Base-by-base conservation (phyloP, 2,113 vertebrate genomes). In the Alethe diademata region DNA sequence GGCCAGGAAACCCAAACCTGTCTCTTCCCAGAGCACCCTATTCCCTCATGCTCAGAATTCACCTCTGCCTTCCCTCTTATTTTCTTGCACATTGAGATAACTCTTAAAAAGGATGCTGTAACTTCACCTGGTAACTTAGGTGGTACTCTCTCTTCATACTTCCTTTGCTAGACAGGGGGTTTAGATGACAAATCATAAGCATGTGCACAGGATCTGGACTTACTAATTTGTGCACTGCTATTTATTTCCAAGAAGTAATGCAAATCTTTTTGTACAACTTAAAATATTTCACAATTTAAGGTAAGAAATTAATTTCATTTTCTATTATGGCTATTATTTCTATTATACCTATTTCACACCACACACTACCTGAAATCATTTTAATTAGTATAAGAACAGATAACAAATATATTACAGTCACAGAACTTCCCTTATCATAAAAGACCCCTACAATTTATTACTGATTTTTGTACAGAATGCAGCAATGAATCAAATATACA, bases 401-500 rank as follows among this genome's bases (percentile, higher is more conserved):
- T 26, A 84, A 57, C 36, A 26, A 83, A 72, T 12, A 80, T 67
- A 28, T 33, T 65, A 67, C 9, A 73, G 53, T 33, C 31, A 64
- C 5, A 69, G 19, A 83, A 75, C 22, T 62, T 62, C 8, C 25
- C 60, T n/a, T 26, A 50, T 33, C 2, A 7, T 65, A 53, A 71
- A 89, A 76, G 28, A 16, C 4, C 20, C 36, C 36, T 47, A 18
- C 6, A 62, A 80, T 56, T 69, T 72, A 84, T 47, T 38, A 56
- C 48, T 65, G 42, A 40, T 83, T 87, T 85, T 76, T 75, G 2
- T 16, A 54, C 4, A 71, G 54, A 80, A 84, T 35, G 36, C 40
- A 90, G 43, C 38, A 90, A 65, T 42, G 17, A 70, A 84, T 80
- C 85, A 76, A 72, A 78, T 26, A 66, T 12, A 47, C 88, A 94